Conservation (phyloP, 2,113 vertebrate genomes). For the Suricata suricatta region DNA sequence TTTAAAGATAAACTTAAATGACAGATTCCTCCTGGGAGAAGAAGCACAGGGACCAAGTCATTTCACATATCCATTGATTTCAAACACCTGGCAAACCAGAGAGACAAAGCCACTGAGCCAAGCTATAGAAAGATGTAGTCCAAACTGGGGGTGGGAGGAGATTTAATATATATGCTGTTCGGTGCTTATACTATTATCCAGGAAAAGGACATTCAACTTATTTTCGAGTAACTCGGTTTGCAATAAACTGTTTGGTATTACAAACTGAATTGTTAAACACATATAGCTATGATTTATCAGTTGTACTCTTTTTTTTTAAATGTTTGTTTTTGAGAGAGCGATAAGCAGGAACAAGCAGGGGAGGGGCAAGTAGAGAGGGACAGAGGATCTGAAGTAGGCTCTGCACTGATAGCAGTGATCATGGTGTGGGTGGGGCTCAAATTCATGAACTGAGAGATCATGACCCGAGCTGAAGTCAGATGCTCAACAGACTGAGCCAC, state of each 20-base stretch:
- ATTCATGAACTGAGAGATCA: no score
- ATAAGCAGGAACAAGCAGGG: no score
- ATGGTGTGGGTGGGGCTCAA: no score
- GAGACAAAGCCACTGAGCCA: neutral
- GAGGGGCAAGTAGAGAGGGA: no score
- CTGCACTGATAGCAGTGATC: no score
- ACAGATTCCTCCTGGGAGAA: neutral
- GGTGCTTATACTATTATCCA: neutral
- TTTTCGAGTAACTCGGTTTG: neutral
- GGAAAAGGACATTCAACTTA: neutral
- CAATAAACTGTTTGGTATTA: neutral
- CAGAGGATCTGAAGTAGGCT: no score
- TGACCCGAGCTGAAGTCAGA: no score
- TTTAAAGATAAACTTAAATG: slow-evolving; percentile 15
- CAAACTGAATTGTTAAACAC: neutral
- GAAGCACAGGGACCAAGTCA: neutral
- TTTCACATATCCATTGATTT: neutral
- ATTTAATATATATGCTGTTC: neutral
- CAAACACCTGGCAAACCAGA: neutral
- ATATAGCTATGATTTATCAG: neutral
- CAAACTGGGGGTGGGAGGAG: neutral
- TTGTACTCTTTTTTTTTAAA: neutral
- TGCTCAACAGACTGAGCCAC: no score
- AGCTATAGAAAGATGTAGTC: neutral
- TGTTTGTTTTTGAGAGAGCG: no score